Evolutionary conservation across 2,797 vertebrate genomes (phyloP).

Genomic region (Microcaecilia unicolor): DNA sequence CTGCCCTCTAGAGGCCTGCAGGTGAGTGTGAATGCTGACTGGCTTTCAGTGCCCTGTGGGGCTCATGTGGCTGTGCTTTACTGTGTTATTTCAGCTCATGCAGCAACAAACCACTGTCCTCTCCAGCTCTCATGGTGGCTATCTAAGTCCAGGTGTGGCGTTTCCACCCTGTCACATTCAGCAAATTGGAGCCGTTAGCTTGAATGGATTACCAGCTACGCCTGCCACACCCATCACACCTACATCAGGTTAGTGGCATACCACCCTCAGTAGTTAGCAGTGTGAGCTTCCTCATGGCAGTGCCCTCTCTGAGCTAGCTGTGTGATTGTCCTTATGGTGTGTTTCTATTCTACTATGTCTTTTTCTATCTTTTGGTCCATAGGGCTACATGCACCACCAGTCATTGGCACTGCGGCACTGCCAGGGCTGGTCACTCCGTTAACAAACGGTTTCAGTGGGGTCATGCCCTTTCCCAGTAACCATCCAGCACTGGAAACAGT

Average conservation of each 20-base stretch:
- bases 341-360: constrained; percentile 1
- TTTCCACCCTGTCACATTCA: constrained; percentile 93
- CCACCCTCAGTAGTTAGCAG: constrained; percentile 46
- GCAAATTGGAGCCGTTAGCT: constrained; percentile 92
- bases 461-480: constrained; percentile 84
- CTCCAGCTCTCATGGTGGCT: constrained; percentile 87
- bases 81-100: constrained; percentile 77
- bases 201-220: constrained; percentile 82
- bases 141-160: constrained; percentile 84
- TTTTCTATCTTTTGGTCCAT: constrained; percentile 9
- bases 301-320: not conserved
- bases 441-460: constrained; percentile 87
- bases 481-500: constrained; percentile 87
- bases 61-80: no score
- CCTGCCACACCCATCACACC: constrained; percentile 79
- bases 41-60: not conserved
- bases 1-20: accelerated
- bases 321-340: not conserved
- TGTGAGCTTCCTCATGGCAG: not conserved
- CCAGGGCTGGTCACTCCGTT: constrained; percentile 88
- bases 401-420: constrained; percentile 79
- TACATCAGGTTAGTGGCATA: constrained; percentile 75
- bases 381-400: constrained; percentile 90
- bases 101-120: constrained; percentile 96
- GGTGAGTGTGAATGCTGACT: no score